phyloP scores from a whole-genome alignment of 92 coral and sea anemone species.

The Meandrina meandrites region DNA sequence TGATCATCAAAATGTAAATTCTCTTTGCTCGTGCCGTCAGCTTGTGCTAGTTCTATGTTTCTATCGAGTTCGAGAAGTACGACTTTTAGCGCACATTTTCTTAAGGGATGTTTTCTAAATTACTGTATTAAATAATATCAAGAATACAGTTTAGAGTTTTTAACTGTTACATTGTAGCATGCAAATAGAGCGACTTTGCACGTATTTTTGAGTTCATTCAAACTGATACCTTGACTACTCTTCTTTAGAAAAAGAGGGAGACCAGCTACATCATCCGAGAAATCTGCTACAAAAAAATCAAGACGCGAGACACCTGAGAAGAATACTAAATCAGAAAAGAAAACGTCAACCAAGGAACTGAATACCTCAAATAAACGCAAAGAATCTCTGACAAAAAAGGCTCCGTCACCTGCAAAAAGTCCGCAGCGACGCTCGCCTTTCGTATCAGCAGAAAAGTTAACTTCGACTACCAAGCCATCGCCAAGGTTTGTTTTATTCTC shows the following conservation, averaged over 20 bases:
- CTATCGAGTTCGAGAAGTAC: no score
- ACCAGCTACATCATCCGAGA: slow-evolving; percentile 28
- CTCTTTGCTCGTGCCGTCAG: no score
- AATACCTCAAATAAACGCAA: slow-evolving; percentile 6
- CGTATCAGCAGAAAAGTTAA: slow-evolving; percentile 12
- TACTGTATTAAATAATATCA: no score
- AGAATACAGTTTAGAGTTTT: no score
- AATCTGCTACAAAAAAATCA: slow-evolving; percentile 22
- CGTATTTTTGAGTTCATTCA: not conserved
- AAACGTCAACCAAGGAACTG: slow-evolving; percentile 4
- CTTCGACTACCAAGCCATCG: slow-evolving; percentile 15
- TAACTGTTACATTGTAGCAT: no score
- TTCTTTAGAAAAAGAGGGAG: slow-evolving; percentile 46
- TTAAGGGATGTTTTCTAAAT: no score
- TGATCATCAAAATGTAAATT: no score
- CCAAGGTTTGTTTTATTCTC: slow-evolving; percentile 9
- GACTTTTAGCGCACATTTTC: no score
- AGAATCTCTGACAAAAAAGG: slow-evolving; percentile 13
- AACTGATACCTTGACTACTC: not conserved
- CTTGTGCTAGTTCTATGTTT: no score
- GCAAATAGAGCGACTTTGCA: no score
- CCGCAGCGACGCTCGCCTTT: slow-evolving; percentile 33
- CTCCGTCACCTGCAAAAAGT: slow-evolving; percentile 21
- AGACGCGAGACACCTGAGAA: slow-evolving; percentile 4
- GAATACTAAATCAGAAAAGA: not conserved